These are phyloP conservation scores for Anser cygnoides DNA, from an alignment of 2,113 vertebrate genomes.

Conservation along the genomic window DNA sequence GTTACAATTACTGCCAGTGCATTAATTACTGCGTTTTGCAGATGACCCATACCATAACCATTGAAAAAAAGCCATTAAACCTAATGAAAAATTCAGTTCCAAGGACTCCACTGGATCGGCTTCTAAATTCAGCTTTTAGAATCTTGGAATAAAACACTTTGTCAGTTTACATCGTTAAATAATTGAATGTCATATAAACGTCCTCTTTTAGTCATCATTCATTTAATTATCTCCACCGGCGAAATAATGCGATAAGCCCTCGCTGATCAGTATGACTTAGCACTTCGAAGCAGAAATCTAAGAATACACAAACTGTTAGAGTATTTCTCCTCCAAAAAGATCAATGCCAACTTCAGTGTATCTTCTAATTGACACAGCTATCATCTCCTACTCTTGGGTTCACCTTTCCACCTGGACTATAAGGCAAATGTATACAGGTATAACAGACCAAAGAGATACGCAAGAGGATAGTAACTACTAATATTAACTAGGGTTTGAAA, in stretches of 20 bases:
- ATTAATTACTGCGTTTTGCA: constrained; percentile 53
- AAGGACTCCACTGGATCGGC: not conserved
- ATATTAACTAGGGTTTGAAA: not conserved
- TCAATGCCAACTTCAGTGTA: not conserved
- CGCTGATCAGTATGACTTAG: constrained; percentile 36
- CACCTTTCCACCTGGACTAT: not conserved
- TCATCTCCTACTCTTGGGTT: not conserved
- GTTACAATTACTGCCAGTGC: constrained; percentile 1
- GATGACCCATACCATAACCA: constrained; percentile 21
- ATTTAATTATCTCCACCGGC: constrained; percentile 36
- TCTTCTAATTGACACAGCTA: not conserved
- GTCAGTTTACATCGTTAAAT: constrained; percentile 46
- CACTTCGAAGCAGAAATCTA: constrained; percentile 1
- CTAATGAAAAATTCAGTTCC: constrained; percentile 44
- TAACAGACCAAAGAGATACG: not conserved
- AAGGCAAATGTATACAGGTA: not conserved
- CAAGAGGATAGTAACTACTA: not conserved
- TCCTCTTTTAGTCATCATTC: constrained; percentile 44
- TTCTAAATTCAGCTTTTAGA: constrained; percentile 30
- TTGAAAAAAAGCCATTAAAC: constrained; percentile 23
- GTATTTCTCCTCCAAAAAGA: not conserved
- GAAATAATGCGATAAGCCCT: constrained; percentile 43
- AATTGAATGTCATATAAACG: constrained; percentile 48
- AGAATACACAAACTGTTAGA: not conserved
- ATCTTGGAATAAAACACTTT: constrained; percentile 31